Conservation (phyloP, 92 coral and sea anemone genomes). For the Micromussa lordhowensis region DNA sequence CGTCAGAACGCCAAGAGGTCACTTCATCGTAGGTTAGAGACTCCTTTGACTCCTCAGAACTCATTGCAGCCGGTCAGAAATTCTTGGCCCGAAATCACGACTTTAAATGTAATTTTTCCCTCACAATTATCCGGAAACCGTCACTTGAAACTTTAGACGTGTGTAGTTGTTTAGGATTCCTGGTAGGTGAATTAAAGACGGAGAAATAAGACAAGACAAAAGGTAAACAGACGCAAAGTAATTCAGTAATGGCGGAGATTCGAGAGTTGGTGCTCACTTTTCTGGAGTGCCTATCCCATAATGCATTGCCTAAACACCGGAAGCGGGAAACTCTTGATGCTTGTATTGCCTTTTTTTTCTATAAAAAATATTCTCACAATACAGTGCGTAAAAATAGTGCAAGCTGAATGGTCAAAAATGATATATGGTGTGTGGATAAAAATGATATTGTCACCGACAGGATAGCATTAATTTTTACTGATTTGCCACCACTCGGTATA, state of each 20-base stretch:
- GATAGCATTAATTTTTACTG: too few species aligned
- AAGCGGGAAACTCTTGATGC: slow-evolving; percentile 27
- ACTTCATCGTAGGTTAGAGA: too few species aligned
- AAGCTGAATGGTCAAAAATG: too few species aligned
- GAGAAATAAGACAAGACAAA: slow-evolving; percentile 18
- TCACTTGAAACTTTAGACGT: slow-evolving; percentile 14
- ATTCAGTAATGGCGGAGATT: neutral
- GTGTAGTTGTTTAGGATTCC: slow-evolving; percentile 4
- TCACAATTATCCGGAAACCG: slow-evolving; percentile 4
- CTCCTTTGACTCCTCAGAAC: slow-evolving; percentile 15
- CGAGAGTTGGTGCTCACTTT: slow-evolving; percentile 25
- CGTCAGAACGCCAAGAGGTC: neutral
- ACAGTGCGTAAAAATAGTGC: too few species aligned
- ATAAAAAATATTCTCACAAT: too few species aligned
- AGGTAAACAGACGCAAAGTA: slow-evolving; percentile 6
- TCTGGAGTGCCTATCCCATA: slow-evolving; percentile 20
- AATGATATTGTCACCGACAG: too few species aligned
- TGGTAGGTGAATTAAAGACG: slow-evolving; percentile 9
- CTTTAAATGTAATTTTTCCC: slow-evolving; percentile 19
- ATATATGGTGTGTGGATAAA: too few species aligned
- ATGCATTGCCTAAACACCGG: slow-evolving; percentile 17
- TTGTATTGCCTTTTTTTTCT: too few species aligned
- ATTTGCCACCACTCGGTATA: too few species aligned
- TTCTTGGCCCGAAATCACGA: slow-evolving; percentile 17
- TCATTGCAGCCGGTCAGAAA: slow-evolving; percentile 8